Percentiles rank a stretch among this genome's conserved stretches.
Evolutionary conservation across 2,888 invertebrate species (phyloP).

Genomic region (Pollenia labialis): DNA sequence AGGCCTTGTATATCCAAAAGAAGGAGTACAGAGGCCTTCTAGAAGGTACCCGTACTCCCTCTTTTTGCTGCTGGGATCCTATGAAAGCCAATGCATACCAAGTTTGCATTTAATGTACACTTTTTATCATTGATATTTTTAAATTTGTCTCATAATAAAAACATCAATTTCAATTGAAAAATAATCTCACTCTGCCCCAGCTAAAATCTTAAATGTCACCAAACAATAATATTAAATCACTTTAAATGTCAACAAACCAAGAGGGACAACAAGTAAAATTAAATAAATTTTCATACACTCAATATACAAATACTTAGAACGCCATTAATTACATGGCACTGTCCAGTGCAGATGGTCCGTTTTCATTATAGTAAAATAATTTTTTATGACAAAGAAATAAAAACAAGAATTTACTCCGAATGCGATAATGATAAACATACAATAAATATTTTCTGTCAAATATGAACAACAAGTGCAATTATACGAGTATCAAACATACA

Average conservation of each 20-base stretch:
- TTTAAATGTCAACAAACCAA: constrained; percentile 80
- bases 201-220: constrained; percentile 69
- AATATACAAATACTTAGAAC: neutral
- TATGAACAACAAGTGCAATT: constrained; percentile 64
- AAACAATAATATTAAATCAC: constrained; percentile 83
- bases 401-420: constrained; percentile 29
- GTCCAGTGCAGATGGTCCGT: constrained; percentile 79
- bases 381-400: constrained; percentile 33
- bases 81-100: too few species aligned
- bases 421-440: constrained; percentile 44
- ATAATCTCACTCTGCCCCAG: constrained; percentile 35
- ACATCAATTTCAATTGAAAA: constrained; percentile 68
- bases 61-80: too few species aligned
- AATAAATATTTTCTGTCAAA: constrained; percentile 67
- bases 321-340: constrained; percentile 56
- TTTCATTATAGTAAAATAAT: constrained; percentile 78
- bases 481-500: constrained; percentile 7
- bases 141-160: constrained; percentile 32
- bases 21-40: too few species aligned
- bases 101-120: neutral
- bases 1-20: too few species aligned
- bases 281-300: constrained; percentile 29
- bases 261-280: constrained; percentile 37
- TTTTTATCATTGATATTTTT: neutral
- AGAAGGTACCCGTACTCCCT: too few species aligned